These are phyloP conservation scores for Bimastos eiseni DNA, from an alignment of 2,888 invertebrate genomes.

Conservation along the genomic window DNA sequence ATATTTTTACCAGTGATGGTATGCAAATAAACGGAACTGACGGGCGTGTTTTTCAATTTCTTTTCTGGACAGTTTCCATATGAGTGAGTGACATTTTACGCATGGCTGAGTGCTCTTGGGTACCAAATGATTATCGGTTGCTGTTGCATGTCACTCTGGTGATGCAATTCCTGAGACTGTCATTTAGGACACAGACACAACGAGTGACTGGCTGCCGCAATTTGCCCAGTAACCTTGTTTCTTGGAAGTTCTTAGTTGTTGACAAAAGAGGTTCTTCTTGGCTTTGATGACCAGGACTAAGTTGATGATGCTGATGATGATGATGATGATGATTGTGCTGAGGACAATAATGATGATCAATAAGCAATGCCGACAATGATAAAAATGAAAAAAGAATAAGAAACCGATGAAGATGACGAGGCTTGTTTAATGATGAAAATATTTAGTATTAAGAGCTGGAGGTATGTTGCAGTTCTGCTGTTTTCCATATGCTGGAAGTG, in stretches of 20 bases:
- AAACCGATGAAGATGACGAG: background rate
- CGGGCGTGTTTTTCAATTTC: background rate
- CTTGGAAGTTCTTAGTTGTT: background rate
- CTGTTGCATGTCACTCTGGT: background rate
- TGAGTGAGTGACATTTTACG: background rate
- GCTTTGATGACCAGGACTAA: background rate
- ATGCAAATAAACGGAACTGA: background rate
- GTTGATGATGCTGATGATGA: background rate
- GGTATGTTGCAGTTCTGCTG: too few relatives aligned
- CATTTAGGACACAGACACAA: background rate
- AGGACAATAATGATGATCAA: too few relatives aligned
- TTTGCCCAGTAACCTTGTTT: background rate
- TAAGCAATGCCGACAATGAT: too few relatives aligned
- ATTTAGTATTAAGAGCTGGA: too few relatives aligned
- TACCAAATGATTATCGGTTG: background rate
- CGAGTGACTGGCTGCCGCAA: background rate
- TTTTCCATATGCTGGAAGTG: too few relatives aligned
- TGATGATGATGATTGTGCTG: too few relatives aligned
- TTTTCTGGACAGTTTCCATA: background rate
- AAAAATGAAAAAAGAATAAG: background rate
- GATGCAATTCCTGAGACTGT: too few relatives aligned
- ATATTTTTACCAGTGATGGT: background rate
- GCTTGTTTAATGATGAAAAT: background rate
- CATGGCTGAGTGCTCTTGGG: background rate
- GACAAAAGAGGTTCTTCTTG: background rate